Evolutionary conservation across 2,888 invertebrate species (phyloP), one percentile per base, ranked within the genome.

Genomic region (Drosophila melanocephala): DNA sequence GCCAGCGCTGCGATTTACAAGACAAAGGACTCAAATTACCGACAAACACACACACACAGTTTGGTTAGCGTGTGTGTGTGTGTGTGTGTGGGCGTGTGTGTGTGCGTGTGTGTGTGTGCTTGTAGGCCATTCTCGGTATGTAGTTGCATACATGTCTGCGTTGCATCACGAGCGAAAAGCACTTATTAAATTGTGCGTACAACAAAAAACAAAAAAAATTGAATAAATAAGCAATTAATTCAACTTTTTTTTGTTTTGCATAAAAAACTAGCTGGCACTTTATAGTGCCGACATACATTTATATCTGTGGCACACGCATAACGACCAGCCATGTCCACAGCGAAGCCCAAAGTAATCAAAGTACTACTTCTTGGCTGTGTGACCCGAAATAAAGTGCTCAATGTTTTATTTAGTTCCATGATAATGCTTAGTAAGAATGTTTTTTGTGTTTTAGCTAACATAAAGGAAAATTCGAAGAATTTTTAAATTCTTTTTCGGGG

Each of bases 1-100:
- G 65, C 52, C 32, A 16, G 37, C 67, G 30, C 51, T 58, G 69
- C 79, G 55, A 64, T 81, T 69, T 62, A 69, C 68, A 81, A 81
- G 81, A 81, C 79, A 79, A 81, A 81, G 81, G 77, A 52, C 62
- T 56, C 39, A 77, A 77, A 81, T 79, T 81, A 69, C 66, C 61
- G 51, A n/a, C 65, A 55, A 61, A 55, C 35, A 52, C 56, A 60
- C 56, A 60, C 63, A 51, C 60, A 14, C 50, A 57, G 37, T 37
- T 35, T 50, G 44, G 44, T 66, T 52, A 10, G 37, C 19, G 37
- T 37, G 37, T 16, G 37, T 37, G 35, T 14, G 12, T 12, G 47
- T 7, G 16, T 4, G 47, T 53, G 32, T 37, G 39, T 26, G 26
- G 1, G 33, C 19, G 37, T 37, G 37, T 16, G 37, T 37, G 35